Base-by-base conservation (phyloP, 2,888 invertebrate genomes). In the Philopedon plagiatum region DNA sequence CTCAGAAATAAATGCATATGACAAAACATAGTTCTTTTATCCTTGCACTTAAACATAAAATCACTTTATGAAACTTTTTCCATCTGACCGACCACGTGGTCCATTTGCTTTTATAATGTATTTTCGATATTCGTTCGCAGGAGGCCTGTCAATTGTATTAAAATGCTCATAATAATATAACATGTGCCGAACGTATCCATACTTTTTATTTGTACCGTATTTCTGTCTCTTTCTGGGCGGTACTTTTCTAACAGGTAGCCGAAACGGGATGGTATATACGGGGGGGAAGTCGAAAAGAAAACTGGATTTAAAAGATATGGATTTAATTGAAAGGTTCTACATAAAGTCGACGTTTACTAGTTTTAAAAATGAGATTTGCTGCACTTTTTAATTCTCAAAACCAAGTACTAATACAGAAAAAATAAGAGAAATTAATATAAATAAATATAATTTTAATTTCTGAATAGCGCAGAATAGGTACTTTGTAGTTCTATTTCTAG, bases 141-240 rank as follows among this genome's bases (percentile, higher is more conserved):
- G 66, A 76, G 67, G 70, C 72, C 76, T 75, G 70, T 76, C 74
- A 73, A 75, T 72, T 70, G 74, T 74, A 76, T 74, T 73, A 61
- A 68, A 71, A 74, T 67, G 69, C 56, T 51, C 73, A n/a, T n/a
- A n/a, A n/a, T n/a, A 63, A 63, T 49, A 71, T 72, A 73, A 75
- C 76, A 76, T 74, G 74, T 76, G 76, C 70, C 23, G 32, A 60
- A 63, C 73, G 74, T 66, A 71, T 66, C 65, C 51, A 67, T 61
- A 57, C 34, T 46, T 73, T 73, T 73, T 71, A 63, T 67, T 70
- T 64, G 62, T 67, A 62, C 54, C 63, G 11, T 49, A 13, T 51
- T 51, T 34, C 58, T 57, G 11, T 44, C 39, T 19, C 57, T 26
- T 21, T 39, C 37, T 19, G 23, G 49, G 44, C n/a, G 37, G 26